Base-by-base conservation (phyloP, 92 coral and sea anemone genomes). In the Porites divaricata region DNA sequence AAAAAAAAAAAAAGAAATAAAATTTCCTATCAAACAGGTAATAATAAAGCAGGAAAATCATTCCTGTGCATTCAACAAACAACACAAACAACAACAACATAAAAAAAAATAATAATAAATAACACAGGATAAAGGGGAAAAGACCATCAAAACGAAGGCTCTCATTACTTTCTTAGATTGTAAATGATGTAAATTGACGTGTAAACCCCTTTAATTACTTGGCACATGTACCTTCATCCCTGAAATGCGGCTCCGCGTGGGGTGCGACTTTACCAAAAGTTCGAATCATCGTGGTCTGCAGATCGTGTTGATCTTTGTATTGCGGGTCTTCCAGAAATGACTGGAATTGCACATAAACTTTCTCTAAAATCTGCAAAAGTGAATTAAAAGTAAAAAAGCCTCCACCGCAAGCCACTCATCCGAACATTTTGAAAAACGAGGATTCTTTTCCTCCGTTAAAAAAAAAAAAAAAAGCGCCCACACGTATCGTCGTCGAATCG, bases 221-320 rank as follows among this genome's bases (percentile, higher is more conserved):
- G 9, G 16, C 72, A 56, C 48, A 12, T 49, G 12, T 74, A 96
- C 99, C 98, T 82, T 96, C 98, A 70, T 96, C 99, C 67, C 98
- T 89, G 71, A 96, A 96, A 61, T 93, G 98, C 64, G 99, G 99
- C 77, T 96, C 99, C 9, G 99, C 92, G 58, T 96, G 99, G n/a
- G 99, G 99, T 1, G 98, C 99, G 49, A 95, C 98, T 83, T 96
- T 96, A 16, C 96, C 99, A 84, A 96, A 96, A 8, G 99, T 95
- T 88, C 98, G 80, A 21, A 96, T 96, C 88, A 96, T 92, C 48
- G 99, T 95, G 21, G 91, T 75, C 62, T 96, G 99, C 41, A 96
- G 87, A 52, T 95, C 99, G 58, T 94, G 98, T 79, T 96, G 99
- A 81, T 96, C 98, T 75, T 90, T 95, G 84, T 96, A 96, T 76